Conservation (phyloP, 2,888 invertebrate species). For the Magallana nippona region DNA sequence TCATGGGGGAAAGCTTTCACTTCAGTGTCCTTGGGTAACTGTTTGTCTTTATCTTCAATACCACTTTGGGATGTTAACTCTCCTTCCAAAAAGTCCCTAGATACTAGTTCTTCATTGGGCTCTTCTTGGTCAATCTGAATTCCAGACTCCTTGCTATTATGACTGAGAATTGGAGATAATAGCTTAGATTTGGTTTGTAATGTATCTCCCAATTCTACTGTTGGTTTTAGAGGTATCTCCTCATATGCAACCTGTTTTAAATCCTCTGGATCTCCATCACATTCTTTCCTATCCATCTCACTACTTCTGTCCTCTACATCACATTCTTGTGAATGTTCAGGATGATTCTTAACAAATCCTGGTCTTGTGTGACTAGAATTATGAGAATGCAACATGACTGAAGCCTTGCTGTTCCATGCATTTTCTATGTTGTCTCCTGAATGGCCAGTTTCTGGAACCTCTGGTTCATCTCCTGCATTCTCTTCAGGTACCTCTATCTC, state of each 20-base stretch:
- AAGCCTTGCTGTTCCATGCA: too few species aligned
- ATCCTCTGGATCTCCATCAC: not conserved
- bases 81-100: not conserved
- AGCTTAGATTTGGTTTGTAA: not conserved
- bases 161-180: slow-evolving; percentile 28
- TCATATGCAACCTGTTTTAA: not conserved
- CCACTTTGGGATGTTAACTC: not conserved
- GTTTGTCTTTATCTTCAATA: slow-evolving; percentile 9
- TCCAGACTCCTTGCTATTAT: slow-evolving; percentile 58
- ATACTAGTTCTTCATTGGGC: slow-evolving; percentile 30
- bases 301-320: not conserved
- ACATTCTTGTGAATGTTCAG: not conserved
- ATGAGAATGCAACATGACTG: too few species aligned
- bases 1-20: not conserved
- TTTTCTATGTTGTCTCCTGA: too few species aligned
- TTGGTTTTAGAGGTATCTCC: not conserved
- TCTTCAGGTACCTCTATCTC: too few species aligned
- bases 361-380: too few species aligned
- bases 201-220: not conserved
- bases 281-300: not conserved
- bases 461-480: too few species aligned
- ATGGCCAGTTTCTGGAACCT: too few species aligned
- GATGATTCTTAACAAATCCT: too few species aligned
- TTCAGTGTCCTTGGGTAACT: not conserved
- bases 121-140: slow-evolving; percentile 53